A percentile compares a stretch with the other conserved stretches of the same genome.
Evolutionary conservation across 2,797 vertebrate species (phyloP).

Genomic region (Threskiornis aethiopicus): DNA sequence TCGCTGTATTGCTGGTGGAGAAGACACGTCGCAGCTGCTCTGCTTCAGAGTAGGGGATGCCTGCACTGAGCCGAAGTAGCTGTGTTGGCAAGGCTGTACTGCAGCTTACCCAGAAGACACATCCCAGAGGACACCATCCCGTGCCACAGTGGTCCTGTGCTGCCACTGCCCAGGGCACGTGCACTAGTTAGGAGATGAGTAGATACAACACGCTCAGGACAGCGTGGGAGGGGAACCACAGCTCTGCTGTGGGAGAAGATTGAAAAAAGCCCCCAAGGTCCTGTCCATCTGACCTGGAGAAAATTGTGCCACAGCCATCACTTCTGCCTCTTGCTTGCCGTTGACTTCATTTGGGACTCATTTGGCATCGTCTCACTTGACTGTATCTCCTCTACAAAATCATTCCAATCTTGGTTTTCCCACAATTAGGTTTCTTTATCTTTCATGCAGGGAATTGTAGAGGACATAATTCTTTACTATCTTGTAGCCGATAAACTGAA

Average conservation of each 20-base stretch:
- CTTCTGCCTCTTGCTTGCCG: neutral
- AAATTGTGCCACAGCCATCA: neutral
- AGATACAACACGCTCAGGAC: neutral
- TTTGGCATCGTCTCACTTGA: neutral
- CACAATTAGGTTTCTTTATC: neutral
- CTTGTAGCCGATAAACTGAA: neutral
- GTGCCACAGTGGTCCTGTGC: neutral
- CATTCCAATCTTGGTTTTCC: neutral
- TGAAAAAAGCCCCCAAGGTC: neutral
- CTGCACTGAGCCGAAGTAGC: neutral
- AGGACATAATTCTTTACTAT: neutral
- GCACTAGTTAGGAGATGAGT: fast-evolving
- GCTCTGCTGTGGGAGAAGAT: neutral
- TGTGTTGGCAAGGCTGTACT: neutral
- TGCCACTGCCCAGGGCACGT: neutral
- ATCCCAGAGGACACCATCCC: neutral
- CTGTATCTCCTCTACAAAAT: neutral
- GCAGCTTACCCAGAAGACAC: neutral
- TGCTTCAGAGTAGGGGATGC: neutral
- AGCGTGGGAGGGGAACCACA: neutral
- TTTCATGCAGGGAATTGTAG: neutral
- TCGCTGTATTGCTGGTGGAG: neutral
- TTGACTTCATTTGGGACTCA: neutral
- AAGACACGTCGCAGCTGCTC: fast-evolving
- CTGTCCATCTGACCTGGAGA: neutral